These are phyloP conservation scores for Salticus scenicus DNA, from an alignment of 2,888 invertebrate genomes.

Conservation along the genomic window DNA sequence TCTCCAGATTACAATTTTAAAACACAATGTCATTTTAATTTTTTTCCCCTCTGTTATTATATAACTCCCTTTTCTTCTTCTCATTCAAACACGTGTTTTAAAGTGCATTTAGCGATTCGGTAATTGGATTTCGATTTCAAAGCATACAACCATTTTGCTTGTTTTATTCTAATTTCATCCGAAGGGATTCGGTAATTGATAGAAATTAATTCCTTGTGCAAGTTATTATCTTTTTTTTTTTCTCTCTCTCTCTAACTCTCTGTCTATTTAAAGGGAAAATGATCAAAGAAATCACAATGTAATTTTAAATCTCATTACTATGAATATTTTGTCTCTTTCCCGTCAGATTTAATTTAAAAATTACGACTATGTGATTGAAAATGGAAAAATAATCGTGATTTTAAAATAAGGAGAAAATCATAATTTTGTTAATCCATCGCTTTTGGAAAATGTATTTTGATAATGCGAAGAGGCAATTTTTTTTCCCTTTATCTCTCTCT, in stretches of 20 bases:
- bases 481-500: too few species aligned
- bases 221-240: slow-evolving; percentile 1
- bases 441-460: neutral
- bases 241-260: neutral
- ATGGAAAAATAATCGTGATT: neutral
- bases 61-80: slow-evolving; percentile 4
- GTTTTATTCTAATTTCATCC: slow-evolving; percentile 21
- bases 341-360: slow-evolving; percentile 8
- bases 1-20: slow-evolving; percentile 60
- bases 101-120: slow-evolving; percentile 41
- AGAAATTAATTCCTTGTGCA: slow-evolving; percentile 21
- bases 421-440: neutral
- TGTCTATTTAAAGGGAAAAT: neutral
- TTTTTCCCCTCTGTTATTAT: slow-evolving; percentile 21
- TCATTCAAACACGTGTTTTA: slow-evolving; percentile 49
- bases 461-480: neutral
- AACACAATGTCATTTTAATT: slow-evolving; percentile 35
- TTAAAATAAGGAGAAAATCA: neutral
- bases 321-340: neutral
- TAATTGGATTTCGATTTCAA: slow-evolving; percentile 67
- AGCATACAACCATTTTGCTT: slow-evolving; percentile 28
- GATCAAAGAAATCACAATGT: slow-evolving; percentile 17
- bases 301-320: slow-evolving; percentile 9
- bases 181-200: slow-evolving; percentile 22
- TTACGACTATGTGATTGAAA: slow-evolving; percentile 1